Conservation (phyloP, 2,888 invertebrate species). For the Drosophila fulvimacula region DNA sequence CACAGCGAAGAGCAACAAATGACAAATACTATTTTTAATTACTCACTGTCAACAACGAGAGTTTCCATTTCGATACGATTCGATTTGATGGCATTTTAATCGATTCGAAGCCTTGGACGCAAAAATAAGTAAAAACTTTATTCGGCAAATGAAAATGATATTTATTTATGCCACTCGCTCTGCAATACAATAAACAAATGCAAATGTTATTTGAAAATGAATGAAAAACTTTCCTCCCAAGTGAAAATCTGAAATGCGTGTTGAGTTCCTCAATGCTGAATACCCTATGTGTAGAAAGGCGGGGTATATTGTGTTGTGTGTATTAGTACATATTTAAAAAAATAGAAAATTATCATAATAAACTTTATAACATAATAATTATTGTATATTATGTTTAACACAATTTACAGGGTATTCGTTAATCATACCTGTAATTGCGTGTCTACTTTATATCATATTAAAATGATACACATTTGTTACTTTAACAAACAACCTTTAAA, state of each 20-base stretch:
- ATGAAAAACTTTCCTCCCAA: slow-evolving; percentile 49
- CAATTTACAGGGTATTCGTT: neutral
- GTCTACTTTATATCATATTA: too few species aligned
- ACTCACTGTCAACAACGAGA: slow-evolving; percentile 40
- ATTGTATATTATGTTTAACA: neutral
- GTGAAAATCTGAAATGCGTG: slow-evolving; percentile 43
- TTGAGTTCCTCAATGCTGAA: slow-evolving; percentile 22
- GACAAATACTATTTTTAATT: slow-evolving; percentile 71
- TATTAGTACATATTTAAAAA: too few species aligned
- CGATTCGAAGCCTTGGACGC: slow-evolving; percentile 46
- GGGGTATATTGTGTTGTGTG: neutral
- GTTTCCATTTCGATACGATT: slow-evolving; percentile 51
- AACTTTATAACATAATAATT: neutral
- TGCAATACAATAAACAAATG: slow-evolving; percentile 35
- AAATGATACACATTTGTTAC: too few species aligned
- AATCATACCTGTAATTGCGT: too few species aligned
- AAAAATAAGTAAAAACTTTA: slow-evolving; percentile 2
- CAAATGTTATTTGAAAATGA: slow-evolving; percentile 43
- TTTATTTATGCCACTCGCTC: slow-evolving; percentile 34
- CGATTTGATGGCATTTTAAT: slow-evolving; percentile 57
- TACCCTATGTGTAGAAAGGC: slow-evolving; percentile 9
- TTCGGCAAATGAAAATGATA: slow-evolving; percentile 35
- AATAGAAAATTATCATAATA: neutral
- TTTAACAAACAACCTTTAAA: neutral
- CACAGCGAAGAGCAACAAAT: slow-evolving; percentile 18